phyloP scores from a whole-genome alignment of 2,888 invertebrate genomes.

The Drosophila flavopinicola region DNA sequence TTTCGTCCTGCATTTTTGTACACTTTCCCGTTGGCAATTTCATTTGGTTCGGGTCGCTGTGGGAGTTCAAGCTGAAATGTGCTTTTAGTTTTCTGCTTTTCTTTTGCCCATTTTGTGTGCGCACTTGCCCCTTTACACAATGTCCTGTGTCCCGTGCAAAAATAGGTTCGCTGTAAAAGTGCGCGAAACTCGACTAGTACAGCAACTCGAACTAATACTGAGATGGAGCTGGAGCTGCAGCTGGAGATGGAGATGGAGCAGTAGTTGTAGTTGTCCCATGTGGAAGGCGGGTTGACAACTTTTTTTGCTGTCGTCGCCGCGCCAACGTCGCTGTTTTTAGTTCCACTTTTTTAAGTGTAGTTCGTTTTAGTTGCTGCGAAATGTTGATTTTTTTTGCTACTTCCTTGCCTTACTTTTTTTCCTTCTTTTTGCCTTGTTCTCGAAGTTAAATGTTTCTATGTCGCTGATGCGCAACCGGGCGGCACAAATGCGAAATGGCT shows the following conservation, averaged over 20 bases:
- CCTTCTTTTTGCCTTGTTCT: constrained; percentile 41
- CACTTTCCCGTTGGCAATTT: constrained; percentile 77
- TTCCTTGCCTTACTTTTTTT: constrained; percentile 6
- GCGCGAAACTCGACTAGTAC: constrained; percentile 67
- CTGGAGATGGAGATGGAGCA: constrained; percentile 9
- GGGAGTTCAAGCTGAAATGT: constrained; percentile 79
- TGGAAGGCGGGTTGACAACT: constrained; percentile 70
- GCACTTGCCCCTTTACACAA: constrained; percentile 46
- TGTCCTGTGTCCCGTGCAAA: constrained; percentile 36
- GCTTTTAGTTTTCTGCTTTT: constrained; percentile 70
- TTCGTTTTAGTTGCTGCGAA: constrained; percentile 64
- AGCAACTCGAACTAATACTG: constrained; percentile 46
- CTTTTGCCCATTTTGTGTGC: constrained; percentile 37
- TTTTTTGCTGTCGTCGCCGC: constrained; percentile 59
- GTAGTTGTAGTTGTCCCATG: constrained; percentile 38
- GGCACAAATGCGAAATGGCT: constrained; percentile 80
- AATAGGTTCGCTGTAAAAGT: constrained; percentile 53
- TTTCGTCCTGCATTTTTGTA: constrained; percentile 57
- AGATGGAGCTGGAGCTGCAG: constrained; percentile 4
- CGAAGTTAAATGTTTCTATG: constrained; percentile 77
- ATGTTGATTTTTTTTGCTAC: constrained; percentile 47
- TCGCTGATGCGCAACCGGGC: constrained; percentile 76
- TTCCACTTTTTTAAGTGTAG: constrained; percentile 69
- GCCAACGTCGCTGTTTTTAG: constrained; percentile 49
- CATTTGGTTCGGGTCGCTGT: constrained; percentile 69